Evolutionary conservation across 1,140 invertebrate genomes (phyloP).

Genomic region (Caenorhabditis elegans): WBcel235 BX284604.4:2657501-2658000

Average conservation of each 20-base stretch:
- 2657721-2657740: conserved; percentile 51
- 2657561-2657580: no score
- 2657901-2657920: conserved; percentile 51
- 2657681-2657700: no score
- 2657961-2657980: no score
- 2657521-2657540: no score
- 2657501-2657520: no score
- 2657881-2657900: conserved; percentile 56
- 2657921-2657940: conserved; percentile 37
- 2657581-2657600: no score
- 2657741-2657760: conserved; percentile 59
- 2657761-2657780: conserved; percentile 54
- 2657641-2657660: no score
- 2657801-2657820: conserved; percentile 58
- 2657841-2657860: conserved; percentile 50
- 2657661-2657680: no score
- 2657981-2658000: no score
- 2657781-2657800: conserved; percentile 54
- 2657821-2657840: conserved; percentile 51
- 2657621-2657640: no score
- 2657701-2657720: conserved; percentile 53
- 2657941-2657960: not conserved
- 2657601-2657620: no score
- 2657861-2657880: conserved; percentile 59
- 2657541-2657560: no score